Evolutionary conservation across 53 echinoderm and acorn worm genomes (phyloP).

Genomic region (Paelopatides confundens): DNA sequence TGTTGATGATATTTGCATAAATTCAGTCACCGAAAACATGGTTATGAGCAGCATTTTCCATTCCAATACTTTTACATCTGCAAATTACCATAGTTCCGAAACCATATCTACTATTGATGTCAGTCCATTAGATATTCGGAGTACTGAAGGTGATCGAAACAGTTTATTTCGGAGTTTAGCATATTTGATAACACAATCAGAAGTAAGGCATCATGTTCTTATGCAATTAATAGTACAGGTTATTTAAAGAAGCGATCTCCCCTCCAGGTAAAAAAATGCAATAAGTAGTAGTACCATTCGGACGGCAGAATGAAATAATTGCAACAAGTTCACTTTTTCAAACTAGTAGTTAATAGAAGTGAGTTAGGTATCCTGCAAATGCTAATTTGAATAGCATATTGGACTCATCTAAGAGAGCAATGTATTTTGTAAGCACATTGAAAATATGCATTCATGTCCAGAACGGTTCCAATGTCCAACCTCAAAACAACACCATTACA

Average conservation of each 20-base stretch:
- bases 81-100: background rate
- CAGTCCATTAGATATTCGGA: background rate
- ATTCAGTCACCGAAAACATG: background rate
- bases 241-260: background rate
- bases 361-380: background rate
- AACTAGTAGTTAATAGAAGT: background rate
- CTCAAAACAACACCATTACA: background rate
- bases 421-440: background rate
- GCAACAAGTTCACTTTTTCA: background rate
- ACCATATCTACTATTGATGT: background rate
- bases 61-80: background rate
- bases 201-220: background rate
- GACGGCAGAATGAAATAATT: constrained; percentile 27
- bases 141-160: constrained; percentile 6
- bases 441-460: background rate
- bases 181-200: constrained; percentile 10
- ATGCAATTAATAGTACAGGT: background rate
- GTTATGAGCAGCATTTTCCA: background rate
- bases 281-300: background rate
- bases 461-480: background rate
- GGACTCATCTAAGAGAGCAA: background rate
- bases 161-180: constrained; percentile 30
- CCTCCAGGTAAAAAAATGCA: background rate
- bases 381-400: background rate
- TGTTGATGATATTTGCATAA: background rate